A percentile compares a stretch with the other conserved stretches of the same genome.
These are phyloP conservation scores for Bovichtus variegatus DNA, from an alignment of 2,797 vertebrate species.

Conservation along the genomic window DNA sequence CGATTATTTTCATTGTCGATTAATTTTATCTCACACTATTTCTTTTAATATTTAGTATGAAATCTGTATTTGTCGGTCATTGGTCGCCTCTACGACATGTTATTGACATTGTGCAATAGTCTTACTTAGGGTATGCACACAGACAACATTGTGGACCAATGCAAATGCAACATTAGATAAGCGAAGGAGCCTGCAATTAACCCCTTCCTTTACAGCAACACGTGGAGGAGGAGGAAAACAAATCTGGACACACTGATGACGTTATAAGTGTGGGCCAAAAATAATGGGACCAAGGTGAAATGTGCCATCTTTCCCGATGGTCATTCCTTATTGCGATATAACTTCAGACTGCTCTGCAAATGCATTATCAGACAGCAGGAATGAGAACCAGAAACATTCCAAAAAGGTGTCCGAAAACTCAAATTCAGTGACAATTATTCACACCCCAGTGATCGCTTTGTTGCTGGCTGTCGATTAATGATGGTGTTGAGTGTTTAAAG, in stretches of 20 bases:
- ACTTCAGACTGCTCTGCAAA: conserved; percentile 2
- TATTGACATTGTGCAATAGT: conserved; percentile 42
- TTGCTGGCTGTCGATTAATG: conserved; percentile 9
- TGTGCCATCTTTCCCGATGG: not conserved
- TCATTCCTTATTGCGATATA: not conserved
- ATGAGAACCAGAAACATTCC: not conserved
- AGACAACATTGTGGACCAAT: conserved; percentile 53
- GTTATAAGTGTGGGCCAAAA: conserved; percentile 13
- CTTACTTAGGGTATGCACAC: conserved; percentile 35
- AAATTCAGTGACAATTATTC: conserved; percentile 21
- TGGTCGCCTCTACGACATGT: conserved; percentile 9
- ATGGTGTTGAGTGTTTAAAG: conserved; percentile 13
- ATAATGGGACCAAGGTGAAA: not conserved
- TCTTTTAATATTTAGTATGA: not conserved
- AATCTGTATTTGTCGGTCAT: conserved; percentile 3
- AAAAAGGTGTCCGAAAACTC: not conserved
- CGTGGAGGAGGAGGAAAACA: not conserved
- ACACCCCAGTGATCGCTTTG: conserved; percentile 15
- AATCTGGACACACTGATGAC: conserved; percentile 27
- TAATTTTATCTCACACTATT: not conserved
- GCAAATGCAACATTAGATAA: conserved; percentile 62
- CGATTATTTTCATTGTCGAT: too few relatives aligned
- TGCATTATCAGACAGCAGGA: not conserved
- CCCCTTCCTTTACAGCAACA: conserved; percentile 28
- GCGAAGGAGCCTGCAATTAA: conserved; percentile 49